phyloP scores from a whole-genome alignment of 35 echinoderm and acorn worm genomes.

The Diadema setosum region DNA sequence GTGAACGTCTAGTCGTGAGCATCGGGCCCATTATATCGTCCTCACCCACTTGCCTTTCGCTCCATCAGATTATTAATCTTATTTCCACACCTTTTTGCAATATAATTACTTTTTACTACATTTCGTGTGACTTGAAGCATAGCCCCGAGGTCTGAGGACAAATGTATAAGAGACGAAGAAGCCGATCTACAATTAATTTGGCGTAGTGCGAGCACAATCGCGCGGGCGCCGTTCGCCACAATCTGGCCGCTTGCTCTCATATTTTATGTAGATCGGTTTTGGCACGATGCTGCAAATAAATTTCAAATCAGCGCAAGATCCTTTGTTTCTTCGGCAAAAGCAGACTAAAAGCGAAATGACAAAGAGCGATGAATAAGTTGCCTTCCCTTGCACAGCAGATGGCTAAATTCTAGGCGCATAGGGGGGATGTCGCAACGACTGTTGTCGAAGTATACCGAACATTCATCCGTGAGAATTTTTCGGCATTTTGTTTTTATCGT shows the following conservation, averaged over 20 bases:
- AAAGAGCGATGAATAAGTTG: slow-evolving; percentile 21
- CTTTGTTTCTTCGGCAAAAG: slow-evolving; percentile 43
- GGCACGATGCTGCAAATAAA: slow-evolving; percentile 6
- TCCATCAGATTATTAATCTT: slow-evolving; percentile 79
- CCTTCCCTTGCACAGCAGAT: slow-evolving; percentile 30
- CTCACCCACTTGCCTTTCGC: slow-evolving; percentile 66
- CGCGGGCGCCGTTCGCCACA: neutral
- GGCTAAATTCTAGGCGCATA: neutral
- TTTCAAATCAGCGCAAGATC: slow-evolving; percentile 15
- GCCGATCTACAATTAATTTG: slow-evolving; percentile 47
- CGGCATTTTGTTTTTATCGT: slow-evolving; percentile 24
- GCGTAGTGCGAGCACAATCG: slow-evolving; percentile 17
- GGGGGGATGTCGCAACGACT: neutral
- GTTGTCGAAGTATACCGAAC: neutral
- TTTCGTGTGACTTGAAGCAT: slow-evolving; percentile 85
- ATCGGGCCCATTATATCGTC: slow-evolving; percentile 46
- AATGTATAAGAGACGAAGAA: neutral
- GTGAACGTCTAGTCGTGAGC: slow-evolving; percentile 53
- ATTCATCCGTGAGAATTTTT: slow-evolving; percentile 19
- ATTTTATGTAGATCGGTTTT: slow-evolving; percentile 15
- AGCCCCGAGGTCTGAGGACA: slow-evolving; percentile 62
- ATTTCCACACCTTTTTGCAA: slow-evolving; percentile 76
- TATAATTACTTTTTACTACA: slow-evolving; percentile 89
- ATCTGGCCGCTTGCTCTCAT: slow-evolving; percentile 24
- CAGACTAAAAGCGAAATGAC: neutral